These are phyloP conservation scores for Callaeas wilsoni DNA, from an alignment of 2,113 vertebrate species.

Conservation along the genomic window DNA sequence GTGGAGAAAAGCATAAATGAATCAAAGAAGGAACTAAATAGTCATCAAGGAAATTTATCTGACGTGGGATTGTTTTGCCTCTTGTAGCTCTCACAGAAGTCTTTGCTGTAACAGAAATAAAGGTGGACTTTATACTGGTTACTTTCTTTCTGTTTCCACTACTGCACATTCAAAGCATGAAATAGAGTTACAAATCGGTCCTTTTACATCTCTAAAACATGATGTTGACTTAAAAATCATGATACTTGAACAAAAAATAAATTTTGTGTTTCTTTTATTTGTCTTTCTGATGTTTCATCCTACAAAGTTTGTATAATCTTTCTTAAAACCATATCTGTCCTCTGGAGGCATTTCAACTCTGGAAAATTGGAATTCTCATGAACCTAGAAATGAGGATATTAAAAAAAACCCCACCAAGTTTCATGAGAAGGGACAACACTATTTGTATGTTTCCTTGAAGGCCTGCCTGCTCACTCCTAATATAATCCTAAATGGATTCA, in stretches of 20 bases:
- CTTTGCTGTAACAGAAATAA: not conserved
- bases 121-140: not conserved
- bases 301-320: not conserved
- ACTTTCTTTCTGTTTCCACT: not conserved
- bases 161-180: not conserved
- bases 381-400: not conserved
- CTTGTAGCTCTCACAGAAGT: not conserved
- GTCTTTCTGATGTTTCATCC: not conserved
- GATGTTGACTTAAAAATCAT: not conserved
- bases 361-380: not conserved
- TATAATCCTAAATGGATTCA: not conserved
- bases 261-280: not conserved
- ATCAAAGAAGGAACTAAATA: not conserved
- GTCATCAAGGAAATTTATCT: not conserved
- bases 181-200: not conserved
- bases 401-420: not conserved
- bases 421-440: not conserved
- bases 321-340: not conserved
- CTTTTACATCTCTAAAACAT: not conserved
- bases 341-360: not conserved
- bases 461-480: not conserved
- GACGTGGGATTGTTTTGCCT: not conserved
- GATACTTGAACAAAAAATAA: not conserved
- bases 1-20: not conserved
- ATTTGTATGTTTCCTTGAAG: not conserved